Conservation (phyloP, 1,140 invertebrate species). For the Drosophila grimshawi region DNA sequence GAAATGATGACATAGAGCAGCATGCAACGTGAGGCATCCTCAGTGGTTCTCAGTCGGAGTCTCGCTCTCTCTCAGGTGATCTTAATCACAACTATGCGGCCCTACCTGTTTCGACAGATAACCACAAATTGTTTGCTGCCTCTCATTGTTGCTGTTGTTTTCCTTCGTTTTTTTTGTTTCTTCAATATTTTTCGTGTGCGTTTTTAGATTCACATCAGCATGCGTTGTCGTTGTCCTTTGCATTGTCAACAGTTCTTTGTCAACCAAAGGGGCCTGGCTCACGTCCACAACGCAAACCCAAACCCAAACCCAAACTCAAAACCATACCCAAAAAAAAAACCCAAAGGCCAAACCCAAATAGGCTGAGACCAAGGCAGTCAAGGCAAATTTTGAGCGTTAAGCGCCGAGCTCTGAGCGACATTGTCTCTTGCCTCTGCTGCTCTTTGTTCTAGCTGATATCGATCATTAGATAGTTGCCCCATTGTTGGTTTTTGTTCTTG, state of each 20-base stretch:
- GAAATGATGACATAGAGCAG: conserved; percentile 41
- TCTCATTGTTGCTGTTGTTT: conserved; percentile 15
- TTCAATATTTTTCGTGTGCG: conserved; percentile 42
- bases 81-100: conserved; percentile 31
- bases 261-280: conserved; percentile 35
- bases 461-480: conserved; percentile 54
- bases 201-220: conserved; percentile 53
- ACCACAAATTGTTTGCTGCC: conserved; percentile 57
- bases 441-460: conserved; percentile 58
- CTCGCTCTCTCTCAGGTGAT: conserved; percentile 22
- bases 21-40: neutral
- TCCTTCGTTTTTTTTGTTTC: neutral
- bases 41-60: neutral
- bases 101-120: conserved; percentile 55
- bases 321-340: neutral
- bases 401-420: conserved; percentile 19
- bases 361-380: conserved; percentile 27
- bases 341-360: conserved; percentile 2
- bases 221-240: conserved; percentile 34
- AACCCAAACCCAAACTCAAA: conserved; percentile 6
- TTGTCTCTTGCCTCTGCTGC: conserved; percentile 21
- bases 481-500: conserved; percentile 30
- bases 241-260: conserved; percentile 54
- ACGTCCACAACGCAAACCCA: conserved; percentile 23
- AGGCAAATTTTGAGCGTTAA: conserved; percentile 6